Conservation (phyloP, 2,113 vertebrate genomes). For the Catharus minimus region DNA sequence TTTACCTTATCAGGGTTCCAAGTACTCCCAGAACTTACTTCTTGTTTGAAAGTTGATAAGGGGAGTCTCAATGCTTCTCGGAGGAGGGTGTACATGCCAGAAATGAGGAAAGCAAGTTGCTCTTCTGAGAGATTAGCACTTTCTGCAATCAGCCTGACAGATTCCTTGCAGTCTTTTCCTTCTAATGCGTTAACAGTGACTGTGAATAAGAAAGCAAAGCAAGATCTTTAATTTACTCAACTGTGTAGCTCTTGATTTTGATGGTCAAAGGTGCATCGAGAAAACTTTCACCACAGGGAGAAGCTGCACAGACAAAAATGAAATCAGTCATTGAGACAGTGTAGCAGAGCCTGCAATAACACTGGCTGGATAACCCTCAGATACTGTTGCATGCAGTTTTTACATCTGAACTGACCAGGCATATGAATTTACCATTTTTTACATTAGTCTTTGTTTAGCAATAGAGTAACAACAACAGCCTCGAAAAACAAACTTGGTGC, state of each 20-base stretch:
- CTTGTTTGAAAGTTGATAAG: slow-evolving; percentile 77
- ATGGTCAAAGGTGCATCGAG: neutral
- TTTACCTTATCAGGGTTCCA: neutral
- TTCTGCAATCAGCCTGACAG: slow-evolving; percentile 73
- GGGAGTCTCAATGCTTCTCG: slow-evolving; percentile 81
- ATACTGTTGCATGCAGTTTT: neutral
- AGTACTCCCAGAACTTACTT: slow-evolving; percentile 64
- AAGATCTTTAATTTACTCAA: neutral
- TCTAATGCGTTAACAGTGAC: slow-evolving; percentile 83
- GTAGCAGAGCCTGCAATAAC: neutral
- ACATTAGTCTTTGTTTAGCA: neutral
- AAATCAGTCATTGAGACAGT: neutral
- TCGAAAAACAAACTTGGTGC: neutral
- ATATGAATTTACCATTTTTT: neutral
- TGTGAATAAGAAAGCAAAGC: slow-evolving; percentile 46
- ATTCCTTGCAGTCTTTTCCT: slow-evolving; percentile 83
- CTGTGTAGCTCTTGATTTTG: neutral
- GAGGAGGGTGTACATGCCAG: slow-evolving; percentile 81
- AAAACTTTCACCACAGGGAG: neutral
- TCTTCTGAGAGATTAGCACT: slow-evolving; percentile 75
- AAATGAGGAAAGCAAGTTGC: slow-evolving; percentile 75
- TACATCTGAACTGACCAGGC: neutral
- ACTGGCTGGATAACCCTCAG: neutral
- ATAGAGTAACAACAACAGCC: neutral
- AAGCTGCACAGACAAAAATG: neutral